Conservation (phyloP, 2,888 invertebrate genomes). For the Coleophora flavipennella region DNA sequence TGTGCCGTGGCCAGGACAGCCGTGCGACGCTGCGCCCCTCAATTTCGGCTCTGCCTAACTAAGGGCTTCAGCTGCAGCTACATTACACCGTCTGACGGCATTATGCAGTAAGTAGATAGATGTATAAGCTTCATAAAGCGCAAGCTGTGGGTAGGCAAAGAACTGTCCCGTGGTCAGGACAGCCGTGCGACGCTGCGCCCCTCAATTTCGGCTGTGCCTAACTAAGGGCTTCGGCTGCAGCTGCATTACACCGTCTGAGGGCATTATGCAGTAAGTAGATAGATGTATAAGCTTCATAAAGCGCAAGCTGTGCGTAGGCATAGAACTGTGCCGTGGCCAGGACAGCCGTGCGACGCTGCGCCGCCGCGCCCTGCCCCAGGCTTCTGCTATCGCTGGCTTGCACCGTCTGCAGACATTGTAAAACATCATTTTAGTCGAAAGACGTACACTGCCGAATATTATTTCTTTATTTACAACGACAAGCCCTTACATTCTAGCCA, state of each 20-base stretch:
- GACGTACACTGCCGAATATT: too few species aligned
- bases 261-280: constrained; percentile 45
- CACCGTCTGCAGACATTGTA: constrained; percentile 74
- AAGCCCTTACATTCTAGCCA: too few species aligned
- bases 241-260: constrained; percentile 60
- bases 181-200: constrained; percentile 23
- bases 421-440: too few species aligned
- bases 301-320: constrained; percentile 25
- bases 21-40: constrained; percentile 25
- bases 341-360: too few species aligned
- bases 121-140: too few species aligned
- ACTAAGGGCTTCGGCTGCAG: constrained; percentile 30
- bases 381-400: constrained; percentile 12
- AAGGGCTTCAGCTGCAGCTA: constrained; percentile 24
- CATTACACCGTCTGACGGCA: constrained; percentile 67
- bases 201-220: constrained; percentile 56
- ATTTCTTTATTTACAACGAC: too few species aligned
- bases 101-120: constrained; percentile 38
- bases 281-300: too few species aligned
- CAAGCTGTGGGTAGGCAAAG: too few species aligned
- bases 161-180: too few species aligned
- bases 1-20: too few species aligned
- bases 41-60: constrained; percentile 58
- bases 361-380: constrained; percentile 59
- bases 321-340: too few species aligned